These are phyloP conservation scores for Salticus scenicus DNA, from an alignment of 2,888 invertebrate species.

Conservation along the genomic window DNA sequence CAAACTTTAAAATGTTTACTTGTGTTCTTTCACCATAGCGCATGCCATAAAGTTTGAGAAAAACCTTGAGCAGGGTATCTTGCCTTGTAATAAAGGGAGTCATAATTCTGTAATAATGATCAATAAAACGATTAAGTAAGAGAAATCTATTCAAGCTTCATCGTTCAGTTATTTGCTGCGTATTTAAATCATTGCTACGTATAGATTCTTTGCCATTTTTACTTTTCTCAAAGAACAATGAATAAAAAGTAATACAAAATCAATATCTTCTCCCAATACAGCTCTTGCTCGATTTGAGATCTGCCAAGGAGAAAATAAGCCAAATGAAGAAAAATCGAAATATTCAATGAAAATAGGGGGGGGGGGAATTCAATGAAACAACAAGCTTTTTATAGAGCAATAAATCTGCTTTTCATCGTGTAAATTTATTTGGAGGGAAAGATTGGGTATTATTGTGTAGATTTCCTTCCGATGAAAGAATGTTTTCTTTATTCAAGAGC, in stretches of 20 bases:
- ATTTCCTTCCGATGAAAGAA: conserved; percentile 1
- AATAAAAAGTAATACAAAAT: conserved; percentile 66
- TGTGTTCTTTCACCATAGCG: conserved; percentile 27
- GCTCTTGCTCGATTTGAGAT: conserved; percentile 60
- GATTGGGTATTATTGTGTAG: conserved; percentile 13
- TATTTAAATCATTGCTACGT: conserved; percentile 31
- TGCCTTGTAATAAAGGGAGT: conserved; percentile 36
- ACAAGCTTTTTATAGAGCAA: conserved; percentile 53
- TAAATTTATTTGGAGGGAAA: conserved; percentile 34
- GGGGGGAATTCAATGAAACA: conserved; percentile 63
- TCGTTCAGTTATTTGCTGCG: conserved; percentile 23
- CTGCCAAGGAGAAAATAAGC: conserved; percentile 51
- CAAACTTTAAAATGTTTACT: too few species aligned
- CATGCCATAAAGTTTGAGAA: conserved; percentile 37
- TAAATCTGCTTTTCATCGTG: conserved; percentile 50
- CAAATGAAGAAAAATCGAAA: conserved; percentile 45
- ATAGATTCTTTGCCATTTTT: conserved; percentile 46
- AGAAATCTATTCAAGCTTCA: conserved; percentile 39
- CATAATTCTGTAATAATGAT: conserved; percentile 63
- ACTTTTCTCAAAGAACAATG: conserved; percentile 55
- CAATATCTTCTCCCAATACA: conserved; percentile 50
- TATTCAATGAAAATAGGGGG: conserved; percentile 41
- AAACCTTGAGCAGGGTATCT: conserved; percentile 32
- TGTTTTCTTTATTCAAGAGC: conserved; percentile 1
- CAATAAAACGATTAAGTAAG: conserved; percentile 66